Percentiles rank a stretch among this genome's conserved stretches.
phyloP scores from a whole-genome alignment of 1,140 invertebrate genomes.

The Hirudo medicinalis region DNA sequence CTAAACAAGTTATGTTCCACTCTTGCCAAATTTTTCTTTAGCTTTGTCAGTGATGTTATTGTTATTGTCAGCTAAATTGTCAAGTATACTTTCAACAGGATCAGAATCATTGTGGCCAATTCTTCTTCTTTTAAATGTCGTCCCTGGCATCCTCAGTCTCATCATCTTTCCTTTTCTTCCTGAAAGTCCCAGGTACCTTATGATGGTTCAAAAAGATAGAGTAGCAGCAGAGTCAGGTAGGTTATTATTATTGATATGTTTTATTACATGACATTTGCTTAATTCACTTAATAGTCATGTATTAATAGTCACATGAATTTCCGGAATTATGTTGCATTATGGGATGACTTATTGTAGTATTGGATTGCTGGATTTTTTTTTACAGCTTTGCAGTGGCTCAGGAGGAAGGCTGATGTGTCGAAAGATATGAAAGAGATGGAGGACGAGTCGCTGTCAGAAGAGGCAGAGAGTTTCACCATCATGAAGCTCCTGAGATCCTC shows the following conservation, averaged over 20 bases:
- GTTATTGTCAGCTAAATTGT: too few relatives aligned
- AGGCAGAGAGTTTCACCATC: conserved; percentile 30
- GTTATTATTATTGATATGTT: too few relatives aligned
- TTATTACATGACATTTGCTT: too few relatives aligned
- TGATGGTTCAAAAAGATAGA: conserved; percentile 57
- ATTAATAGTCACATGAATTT: too few relatives aligned
- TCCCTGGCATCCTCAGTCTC: conserved; percentile 63
- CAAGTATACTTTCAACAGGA: conserved; percentile 28
- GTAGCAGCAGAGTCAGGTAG: conserved; percentile 48
- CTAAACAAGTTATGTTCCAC: too few relatives aligned
- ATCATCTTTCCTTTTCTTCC: conserved; percentile 67
- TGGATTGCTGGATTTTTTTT: conserved; percentile 14
- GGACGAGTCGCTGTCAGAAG: conserved; percentile 23
- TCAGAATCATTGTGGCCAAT: conserved; percentile 44
- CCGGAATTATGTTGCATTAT: neutral
- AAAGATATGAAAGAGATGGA: conserved; percentile 37
- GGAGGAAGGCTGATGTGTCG: conserved; percentile 30
- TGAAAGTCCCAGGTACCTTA: conserved; percentile 76
- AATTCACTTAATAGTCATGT: neutral
- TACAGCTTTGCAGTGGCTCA: conserved; percentile 31
- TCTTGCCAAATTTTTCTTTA: too few relatives aligned
- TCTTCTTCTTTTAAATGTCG: conserved; percentile 54
- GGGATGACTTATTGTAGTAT: neutral
- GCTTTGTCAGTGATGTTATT: too few relatives aligned
- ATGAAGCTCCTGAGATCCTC: conserved; percentile 32